Evolutionary conservation across 2,113 vertebrate genomes (phyloP).

Genomic region (Oryzias melastigma): DNA sequence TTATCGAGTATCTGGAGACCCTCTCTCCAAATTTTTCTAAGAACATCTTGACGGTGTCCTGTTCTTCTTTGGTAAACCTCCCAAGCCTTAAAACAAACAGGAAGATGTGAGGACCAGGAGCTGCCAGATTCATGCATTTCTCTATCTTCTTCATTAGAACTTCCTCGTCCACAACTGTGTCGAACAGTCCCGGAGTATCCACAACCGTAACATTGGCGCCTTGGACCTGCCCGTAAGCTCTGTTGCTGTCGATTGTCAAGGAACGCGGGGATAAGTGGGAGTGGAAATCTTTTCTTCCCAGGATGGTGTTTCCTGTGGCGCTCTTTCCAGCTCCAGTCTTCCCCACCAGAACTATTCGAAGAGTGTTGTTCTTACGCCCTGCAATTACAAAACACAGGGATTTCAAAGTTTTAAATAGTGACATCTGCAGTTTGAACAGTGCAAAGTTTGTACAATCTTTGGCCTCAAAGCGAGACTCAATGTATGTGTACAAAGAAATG

Average conservation of each 20-base stretch:
- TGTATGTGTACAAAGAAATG: no score
- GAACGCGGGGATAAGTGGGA: background rate
- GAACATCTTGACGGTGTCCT: conserved; percentile 29
- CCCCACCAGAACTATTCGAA: conserved; percentile 49
- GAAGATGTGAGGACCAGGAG: conserved; percentile 62
- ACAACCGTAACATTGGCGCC: conserved; percentile 40
- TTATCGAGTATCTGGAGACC: conserved; percentile 28
- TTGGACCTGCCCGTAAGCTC: background rate
- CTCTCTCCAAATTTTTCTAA: conserved; percentile 41
- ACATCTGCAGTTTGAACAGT: no score
- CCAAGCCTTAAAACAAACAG: conserved; percentile 58
- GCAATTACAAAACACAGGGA: conserved; percentile 9
- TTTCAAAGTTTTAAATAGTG: no score
- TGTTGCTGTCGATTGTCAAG: conserved; percentile 22
- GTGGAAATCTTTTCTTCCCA: conserved; percentile 38
- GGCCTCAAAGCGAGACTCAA: no score
- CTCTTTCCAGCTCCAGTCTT: conserved; percentile 63
- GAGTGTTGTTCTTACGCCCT: conserved; percentile 14
- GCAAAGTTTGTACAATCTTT: no score
- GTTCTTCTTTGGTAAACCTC: conserved; percentile 49
- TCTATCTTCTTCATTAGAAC: conserved; percentile 39
- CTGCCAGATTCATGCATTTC: conserved; percentile 40
- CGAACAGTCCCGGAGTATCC: conserved; percentile 72
- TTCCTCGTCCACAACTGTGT: conserved; percentile 30
- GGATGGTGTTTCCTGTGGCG: conserved; percentile 54